A percentile compares a stretch with the other conserved stretches of the same genome.
These are phyloP conservation scores for Hyles vespertilio DNA, from an alignment of 1,140 invertebrate species.

Conservation along the genomic window DNA sequence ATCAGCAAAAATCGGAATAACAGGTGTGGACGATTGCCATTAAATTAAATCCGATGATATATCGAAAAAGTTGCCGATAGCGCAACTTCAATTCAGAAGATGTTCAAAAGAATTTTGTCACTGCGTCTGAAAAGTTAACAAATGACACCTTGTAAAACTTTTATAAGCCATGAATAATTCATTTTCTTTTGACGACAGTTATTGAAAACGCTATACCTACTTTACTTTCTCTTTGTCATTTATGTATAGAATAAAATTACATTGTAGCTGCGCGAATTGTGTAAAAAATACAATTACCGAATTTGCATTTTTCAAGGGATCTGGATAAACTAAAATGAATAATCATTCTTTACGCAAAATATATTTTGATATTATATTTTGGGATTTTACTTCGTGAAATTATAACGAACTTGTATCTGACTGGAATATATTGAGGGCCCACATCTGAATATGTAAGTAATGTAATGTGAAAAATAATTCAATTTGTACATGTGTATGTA, in stretches of 20 bases:
- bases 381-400: too few relatives aligned
- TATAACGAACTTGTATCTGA: too few relatives aligned
- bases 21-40: slow-evolving; percentile 5
- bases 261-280: too few relatives aligned
- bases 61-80: slow-evolving; percentile 21
- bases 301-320: too few relatives aligned
- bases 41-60: slow-evolving; percentile 19
- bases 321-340: too few relatives aligned
- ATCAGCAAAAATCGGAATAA: neutral
- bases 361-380: too few relatives aligned
- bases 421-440: too few relatives aligned
- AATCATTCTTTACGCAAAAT: too few relatives aligned
- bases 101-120: slow-evolving; percentile 19
- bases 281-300: too few relatives aligned
- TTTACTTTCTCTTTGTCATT: slow-evolving; percentile 12
- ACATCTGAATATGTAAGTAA: too few relatives aligned
- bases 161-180: slow-evolving; percentile 18
- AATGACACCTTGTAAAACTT: slow-evolving; percentile 19
- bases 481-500: too few relatives aligned
- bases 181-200: slow-evolving; percentile 15
- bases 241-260: neutral
- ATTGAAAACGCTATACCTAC: slow-evolving; percentile 15
- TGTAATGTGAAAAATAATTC: too few relatives aligned
- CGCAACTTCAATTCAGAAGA: slow-evolving; percentile 12
- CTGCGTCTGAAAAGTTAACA: slow-evolving; percentile 18